Percentiles rank a stretch among this genome's conserved stretches.
Evolutionary conservation across 2,797 vertebrate genomes (phyloP).

Genomic region (Tragelaphus eurycerus): DNA sequence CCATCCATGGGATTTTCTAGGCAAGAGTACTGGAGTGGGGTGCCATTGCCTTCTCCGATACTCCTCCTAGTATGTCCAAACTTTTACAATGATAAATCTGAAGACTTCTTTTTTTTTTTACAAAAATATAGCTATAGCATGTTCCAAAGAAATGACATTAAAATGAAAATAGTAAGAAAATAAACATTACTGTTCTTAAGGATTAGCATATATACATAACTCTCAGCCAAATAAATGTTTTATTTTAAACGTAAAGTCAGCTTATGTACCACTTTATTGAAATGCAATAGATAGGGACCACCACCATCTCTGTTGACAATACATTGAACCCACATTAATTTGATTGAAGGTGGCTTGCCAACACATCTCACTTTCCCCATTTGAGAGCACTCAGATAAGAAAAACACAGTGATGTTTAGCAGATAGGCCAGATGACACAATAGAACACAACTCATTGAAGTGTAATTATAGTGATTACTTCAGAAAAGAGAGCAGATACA

Average conservation of each 20-base stretch:
- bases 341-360: slow-evolving; percentile 71
- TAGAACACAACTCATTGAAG: slow-evolving; percentile 36
- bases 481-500: slow-evolving; percentile 61
- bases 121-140: background rate
- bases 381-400: slow-evolving; percentile 71
- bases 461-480: slow-evolving; percentile 73
- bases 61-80: background rate
- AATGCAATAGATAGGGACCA: slow-evolving; percentile 17
- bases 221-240: background rate
- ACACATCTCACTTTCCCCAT: slow-evolving; percentile 64
- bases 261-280: background rate
- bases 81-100: background rate
- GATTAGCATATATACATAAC: background rate
- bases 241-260: background rate
- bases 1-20: too few relatives aligned
- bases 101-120: background rate
- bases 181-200: slow-evolving; percentile 14
- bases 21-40: too few relatives aligned
- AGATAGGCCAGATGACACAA: slow-evolving; percentile 60
- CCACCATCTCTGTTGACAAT: slow-evolving; percentile 49
- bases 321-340: slow-evolving; percentile 61
- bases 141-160: background rate
- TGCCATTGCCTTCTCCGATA: background rate
- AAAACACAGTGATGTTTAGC: slow-evolving; percentile 68
- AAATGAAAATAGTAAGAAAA: background rate